Conservation (phyloP, 2,113 vertebrate species). For the Zapornia atra region DNA sequence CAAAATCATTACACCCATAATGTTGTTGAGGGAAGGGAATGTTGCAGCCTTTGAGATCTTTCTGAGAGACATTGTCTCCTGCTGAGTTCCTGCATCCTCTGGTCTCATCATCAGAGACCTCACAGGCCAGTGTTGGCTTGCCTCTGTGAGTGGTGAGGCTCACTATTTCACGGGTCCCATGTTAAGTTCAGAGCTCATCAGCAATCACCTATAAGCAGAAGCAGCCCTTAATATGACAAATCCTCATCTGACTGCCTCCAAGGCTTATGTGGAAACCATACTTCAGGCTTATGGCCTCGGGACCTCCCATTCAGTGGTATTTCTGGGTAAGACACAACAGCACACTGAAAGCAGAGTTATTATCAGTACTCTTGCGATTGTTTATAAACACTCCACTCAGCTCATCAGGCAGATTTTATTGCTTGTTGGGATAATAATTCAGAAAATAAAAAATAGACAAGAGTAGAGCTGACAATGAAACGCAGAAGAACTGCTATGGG, state of each 20-base stretch:
- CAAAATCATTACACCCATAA: background rate
- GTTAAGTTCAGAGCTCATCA: background rate
- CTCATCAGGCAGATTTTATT: background rate
- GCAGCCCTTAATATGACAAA: background rate
- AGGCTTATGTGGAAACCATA: background rate
- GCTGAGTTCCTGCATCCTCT: background rate
- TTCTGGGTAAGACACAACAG: background rate
- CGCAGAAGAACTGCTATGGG: background rate
- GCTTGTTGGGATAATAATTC: background rate
- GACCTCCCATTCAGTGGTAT: background rate
- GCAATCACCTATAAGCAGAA: background rate
- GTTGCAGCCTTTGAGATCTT: background rate
- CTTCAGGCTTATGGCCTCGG: background rate
- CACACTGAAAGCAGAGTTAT: background rate
- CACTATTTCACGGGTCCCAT: background rate
- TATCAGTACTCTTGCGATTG: background rate
- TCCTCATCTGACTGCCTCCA: background rate
- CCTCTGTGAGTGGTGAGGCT: background rate
- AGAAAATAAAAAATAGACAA: background rate
- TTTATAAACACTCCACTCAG: background rate
- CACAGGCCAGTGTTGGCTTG: background rate
- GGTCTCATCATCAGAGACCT: background rate
- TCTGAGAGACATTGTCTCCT: background rate
- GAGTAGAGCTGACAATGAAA: background rate
- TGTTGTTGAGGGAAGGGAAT: background rate